These are phyloP conservation scores for Hypanus sabinus DNA, from an alignment of 2,113 vertebrate genomes.

Conservation along the genomic window DNA sequence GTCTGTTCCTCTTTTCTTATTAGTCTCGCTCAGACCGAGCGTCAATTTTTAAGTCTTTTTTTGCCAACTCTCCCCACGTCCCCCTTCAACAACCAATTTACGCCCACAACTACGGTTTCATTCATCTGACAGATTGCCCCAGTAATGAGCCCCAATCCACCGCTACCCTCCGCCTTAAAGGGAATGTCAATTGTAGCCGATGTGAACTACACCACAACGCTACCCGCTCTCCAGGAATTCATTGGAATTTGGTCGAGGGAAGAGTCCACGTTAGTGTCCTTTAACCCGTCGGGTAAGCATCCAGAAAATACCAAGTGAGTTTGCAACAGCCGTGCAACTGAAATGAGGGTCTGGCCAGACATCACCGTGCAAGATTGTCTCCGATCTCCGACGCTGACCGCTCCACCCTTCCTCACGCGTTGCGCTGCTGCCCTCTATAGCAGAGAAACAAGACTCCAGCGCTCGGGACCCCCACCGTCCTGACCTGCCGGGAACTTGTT, in stretches of 20 bases:
- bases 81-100: background rate
- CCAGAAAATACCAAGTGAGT: background rate
- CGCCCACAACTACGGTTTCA: background rate
- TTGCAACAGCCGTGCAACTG: background rate
- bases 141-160: background rate
- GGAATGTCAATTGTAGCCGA: background rate
- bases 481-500: background rate
- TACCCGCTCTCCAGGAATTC: background rate
- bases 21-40: background rate
- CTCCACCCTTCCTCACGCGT: background rate
- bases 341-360: too few species aligned
- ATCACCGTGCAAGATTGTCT: background rate
- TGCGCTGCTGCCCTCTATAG: slow-evolving; percentile 27
- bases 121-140: background rate
- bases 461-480: background rate
- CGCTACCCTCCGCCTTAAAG: background rate
- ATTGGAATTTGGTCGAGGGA: background rate
- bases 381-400: background rate
- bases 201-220: background rate
- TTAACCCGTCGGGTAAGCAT: too few species aligned
- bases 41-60: background rate
- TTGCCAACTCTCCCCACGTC: too few species aligned
- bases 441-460: background rate
- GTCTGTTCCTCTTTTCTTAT: background rate
- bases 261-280: too few species aligned